Percentiles rank a stretch among this genome's conserved stretches.
These are phyloP conservation scores for Pseudomugil tenellus DNA, from an alignment of 2,797 vertebrate genomes.

Conservation along the genomic window DNA sequence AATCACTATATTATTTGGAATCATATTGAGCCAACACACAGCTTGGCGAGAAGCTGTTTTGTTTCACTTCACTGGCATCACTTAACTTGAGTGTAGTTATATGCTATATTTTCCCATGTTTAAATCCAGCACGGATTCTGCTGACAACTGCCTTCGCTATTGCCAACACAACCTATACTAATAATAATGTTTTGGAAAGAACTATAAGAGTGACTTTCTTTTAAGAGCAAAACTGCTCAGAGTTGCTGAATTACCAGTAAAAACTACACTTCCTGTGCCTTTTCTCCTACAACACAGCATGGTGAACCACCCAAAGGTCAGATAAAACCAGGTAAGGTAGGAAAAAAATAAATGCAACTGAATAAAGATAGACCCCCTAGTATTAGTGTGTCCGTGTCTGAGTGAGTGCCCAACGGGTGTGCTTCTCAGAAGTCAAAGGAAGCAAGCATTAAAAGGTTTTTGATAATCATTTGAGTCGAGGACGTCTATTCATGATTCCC, in stretches of 20 bases:
- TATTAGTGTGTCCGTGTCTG: slow-evolving; percentile 43
- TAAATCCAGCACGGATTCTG: slow-evolving; percentile 4
- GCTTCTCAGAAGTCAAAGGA: slow-evolving; percentile 75
- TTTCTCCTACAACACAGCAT: slow-evolving; percentile 15
- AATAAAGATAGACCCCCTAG: slow-evolving; percentile 54
- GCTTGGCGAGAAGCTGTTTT: slow-evolving; percentile 8
- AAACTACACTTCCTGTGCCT: slow-evolving; percentile 20
- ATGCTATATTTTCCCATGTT: slow-evolving; percentile 9
- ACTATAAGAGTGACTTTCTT: not conserved
- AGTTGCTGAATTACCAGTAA: slow-evolving; percentile 35
- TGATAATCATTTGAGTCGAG: slow-evolving; percentile 86
- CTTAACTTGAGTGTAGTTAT: slow-evolving; percentile 1
- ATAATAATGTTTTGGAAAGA: slow-evolving; percentile 16
- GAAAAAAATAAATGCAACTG: slow-evolving; percentile 37
- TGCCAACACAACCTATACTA: slow-evolving; percentile 7
- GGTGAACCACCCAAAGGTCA: slow-evolving; percentile 43
- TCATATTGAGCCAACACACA: not conserved
- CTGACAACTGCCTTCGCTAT: not conserved
- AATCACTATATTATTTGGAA: slow-evolving; percentile 24
- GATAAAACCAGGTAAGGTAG: slow-evolving; percentile 37
- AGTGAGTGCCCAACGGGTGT: slow-evolving; percentile 63
- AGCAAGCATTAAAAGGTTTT: slow-evolving; percentile 84
- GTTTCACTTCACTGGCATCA: slow-evolving; percentile 4
- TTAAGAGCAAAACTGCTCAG: slow-evolving; percentile 22
- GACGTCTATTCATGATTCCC: slow-evolving; percentile 80